Percentiles rank a stretch among this genome's conserved stretches.
Evolutionary conservation across 2,797 vertebrate species (phyloP).

Genomic region (Clarias pachynema): DNA sequence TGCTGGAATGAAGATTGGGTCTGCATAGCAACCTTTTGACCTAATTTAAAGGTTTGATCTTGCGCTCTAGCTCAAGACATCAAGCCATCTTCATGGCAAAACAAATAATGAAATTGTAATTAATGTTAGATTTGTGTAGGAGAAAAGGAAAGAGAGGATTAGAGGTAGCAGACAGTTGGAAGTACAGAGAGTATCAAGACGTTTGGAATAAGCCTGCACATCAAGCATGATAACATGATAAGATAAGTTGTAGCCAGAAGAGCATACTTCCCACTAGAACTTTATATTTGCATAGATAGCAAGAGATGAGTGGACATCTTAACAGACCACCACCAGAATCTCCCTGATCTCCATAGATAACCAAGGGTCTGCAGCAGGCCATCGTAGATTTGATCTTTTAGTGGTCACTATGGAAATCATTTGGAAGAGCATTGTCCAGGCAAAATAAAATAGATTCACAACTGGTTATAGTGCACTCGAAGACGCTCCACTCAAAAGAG

Average conservation of each 20-base stretch:
- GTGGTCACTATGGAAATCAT: conserved; percentile 23
- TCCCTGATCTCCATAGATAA: conserved; percentile 77
- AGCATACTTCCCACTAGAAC: conserved; percentile 65
- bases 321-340: conserved; percentile 48
- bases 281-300: conserved; percentile 79
- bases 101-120: not conserved
- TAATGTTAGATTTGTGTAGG: not conserved
- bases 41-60: not conserved
- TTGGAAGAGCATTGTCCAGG: not conserved
- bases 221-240: conserved; percentile 65
- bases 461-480: conserved; percentile 7
- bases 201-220: conserved; percentile 43
- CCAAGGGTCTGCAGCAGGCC: conserved; percentile 58
- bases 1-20: conserved; percentile 52
- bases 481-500: conserved; percentile 11
- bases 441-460: conserved; percentile 10
- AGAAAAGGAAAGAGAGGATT: not conserved
- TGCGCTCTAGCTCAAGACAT: not conserved
- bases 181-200: conserved; percentile 12
- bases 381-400: conserved; percentile 62
- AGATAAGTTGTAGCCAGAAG: conserved; percentile 72
- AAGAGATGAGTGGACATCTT: conserved; percentile 64
- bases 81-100: not conserved
- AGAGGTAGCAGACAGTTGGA: conserved; percentile 16
- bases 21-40: conserved; percentile 48